phyloP scores from a whole-genome alignment of 1,140 invertebrate genomes.

The Drosophila willistoni region DNA sequence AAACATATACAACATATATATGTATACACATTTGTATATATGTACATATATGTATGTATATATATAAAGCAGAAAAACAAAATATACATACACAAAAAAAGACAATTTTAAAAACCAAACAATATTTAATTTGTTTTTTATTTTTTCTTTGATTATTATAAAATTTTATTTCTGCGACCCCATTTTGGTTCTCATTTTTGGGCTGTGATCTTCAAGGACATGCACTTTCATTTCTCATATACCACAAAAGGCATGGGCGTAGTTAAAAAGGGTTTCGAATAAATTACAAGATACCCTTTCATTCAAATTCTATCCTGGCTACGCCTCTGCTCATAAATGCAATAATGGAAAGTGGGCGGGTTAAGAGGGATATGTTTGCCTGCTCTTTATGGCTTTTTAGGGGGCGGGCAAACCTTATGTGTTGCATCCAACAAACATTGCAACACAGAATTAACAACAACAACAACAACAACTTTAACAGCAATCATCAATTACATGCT shows the following conservation, averaged over 20 bases:
- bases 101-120: constrained; percentile 33
- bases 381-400: constrained; percentile 38
- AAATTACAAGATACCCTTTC: too few relatives aligned
- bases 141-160: constrained; percentile 7
- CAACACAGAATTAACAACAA: constrained; percentile 35
- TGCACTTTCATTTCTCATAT: constrained; percentile 61
- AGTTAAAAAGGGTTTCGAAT: neutral
- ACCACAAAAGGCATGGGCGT: constrained; percentile 1
- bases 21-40: neutral
- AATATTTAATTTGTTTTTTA: constrained; percentile 37
- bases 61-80: constrained; percentile 36
- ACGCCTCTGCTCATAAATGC: constrained; percentile 32
- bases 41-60: neutral
- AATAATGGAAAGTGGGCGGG: constrained; percentile 79
- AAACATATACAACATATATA: constrained; percentile 46
- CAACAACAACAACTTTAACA: constrained; percentile 43
- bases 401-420: constrained; percentile 62
- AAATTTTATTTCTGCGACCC: neutral
- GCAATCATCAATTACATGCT: constrained; percentile 48
- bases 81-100: constrained; percentile 30
- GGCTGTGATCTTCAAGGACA: constrained; percentile 41
- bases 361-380: constrained; percentile 82
- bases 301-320: neutral
- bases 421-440: constrained; percentile 37
- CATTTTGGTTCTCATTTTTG: neutral